Percentiles rank a stretch among this genome's conserved stretches.
phyloP scores from a whole-genome alignment of 2,113 vertebrate species.

The Tringa solitaria region DNA sequence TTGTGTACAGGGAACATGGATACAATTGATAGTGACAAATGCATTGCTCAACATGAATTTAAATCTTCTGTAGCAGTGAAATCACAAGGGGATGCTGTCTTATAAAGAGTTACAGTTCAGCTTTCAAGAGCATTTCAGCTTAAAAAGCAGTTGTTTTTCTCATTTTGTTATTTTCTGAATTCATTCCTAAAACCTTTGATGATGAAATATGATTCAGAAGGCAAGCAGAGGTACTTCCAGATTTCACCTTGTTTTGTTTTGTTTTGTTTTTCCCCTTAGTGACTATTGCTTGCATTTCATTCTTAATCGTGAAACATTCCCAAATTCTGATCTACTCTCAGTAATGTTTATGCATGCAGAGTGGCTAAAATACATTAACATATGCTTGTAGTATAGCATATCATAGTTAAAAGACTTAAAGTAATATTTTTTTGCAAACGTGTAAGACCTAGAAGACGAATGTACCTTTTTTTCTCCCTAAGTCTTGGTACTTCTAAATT shows the following conservation, averaged over 20 bases:
- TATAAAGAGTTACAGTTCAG: neutral
- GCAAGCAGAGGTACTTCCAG: neutral
- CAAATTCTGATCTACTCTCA: neutral
- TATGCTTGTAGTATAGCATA: neutral
- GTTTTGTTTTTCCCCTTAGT: accelerated
- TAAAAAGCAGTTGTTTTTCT: neutral
- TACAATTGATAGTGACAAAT: neutral
- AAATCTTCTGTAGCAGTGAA: neutral
- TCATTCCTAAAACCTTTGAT: neutral
- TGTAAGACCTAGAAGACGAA: neutral
- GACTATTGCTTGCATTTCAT: neutral
- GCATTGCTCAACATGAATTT: neutral
- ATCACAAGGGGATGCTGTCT: neutral
- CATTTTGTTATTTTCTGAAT: neutral
- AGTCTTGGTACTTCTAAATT: neutral
- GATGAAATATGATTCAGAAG: neutral
- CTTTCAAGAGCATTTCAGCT: neutral
- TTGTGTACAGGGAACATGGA: neutral
- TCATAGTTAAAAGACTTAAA: neutral
- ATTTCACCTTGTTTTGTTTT: neutral
- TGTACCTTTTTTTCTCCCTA: neutral
- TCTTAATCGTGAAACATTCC: accelerated
- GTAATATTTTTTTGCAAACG: neutral
- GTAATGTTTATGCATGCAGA: neutral
- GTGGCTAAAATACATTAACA: neutral